Evolutionary conservation across 1,140 invertebrate species (phyloP).

Genomic region (Microvelia longipes): DNA sequence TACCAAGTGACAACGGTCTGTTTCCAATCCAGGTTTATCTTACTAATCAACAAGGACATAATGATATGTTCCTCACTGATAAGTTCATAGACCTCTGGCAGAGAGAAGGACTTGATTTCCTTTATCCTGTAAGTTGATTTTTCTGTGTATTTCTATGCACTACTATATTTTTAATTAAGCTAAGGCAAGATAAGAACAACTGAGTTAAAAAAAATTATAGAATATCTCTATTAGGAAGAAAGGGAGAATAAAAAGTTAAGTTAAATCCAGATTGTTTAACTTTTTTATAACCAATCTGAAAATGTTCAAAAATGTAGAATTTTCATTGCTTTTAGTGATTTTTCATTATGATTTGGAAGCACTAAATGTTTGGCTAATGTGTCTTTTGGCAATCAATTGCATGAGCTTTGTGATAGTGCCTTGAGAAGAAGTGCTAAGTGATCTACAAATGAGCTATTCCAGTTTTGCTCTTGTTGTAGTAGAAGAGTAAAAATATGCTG

Average conservation of each 20-base stretch:
- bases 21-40: not conserved
- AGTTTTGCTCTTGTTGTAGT: no score
- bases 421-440: no score
- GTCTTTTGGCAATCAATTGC: no score
- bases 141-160: not conserved
- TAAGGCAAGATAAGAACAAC: not conserved
- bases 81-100: not conserved
- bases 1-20: not conserved
- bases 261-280: not conserved
- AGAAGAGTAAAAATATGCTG: no score
- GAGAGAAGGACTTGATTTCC: not conserved
- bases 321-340: no score
- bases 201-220: not conserved
- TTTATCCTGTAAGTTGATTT: not conserved
- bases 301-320: not conserved
- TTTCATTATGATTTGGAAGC: no score
- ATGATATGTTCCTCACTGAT: not conserved
- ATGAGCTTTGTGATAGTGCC: no score
- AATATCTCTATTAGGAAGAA: not conserved
- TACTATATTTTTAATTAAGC: not conserved
- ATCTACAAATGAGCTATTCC: no score
- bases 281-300: not conserved
- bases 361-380: no score
- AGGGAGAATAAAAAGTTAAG: not conserved
- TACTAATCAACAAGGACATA: not conserved